Base-by-base conservation (phyloP, 2,113 vertebrate species). In the Coryphaenoides rupestris region DNA sequence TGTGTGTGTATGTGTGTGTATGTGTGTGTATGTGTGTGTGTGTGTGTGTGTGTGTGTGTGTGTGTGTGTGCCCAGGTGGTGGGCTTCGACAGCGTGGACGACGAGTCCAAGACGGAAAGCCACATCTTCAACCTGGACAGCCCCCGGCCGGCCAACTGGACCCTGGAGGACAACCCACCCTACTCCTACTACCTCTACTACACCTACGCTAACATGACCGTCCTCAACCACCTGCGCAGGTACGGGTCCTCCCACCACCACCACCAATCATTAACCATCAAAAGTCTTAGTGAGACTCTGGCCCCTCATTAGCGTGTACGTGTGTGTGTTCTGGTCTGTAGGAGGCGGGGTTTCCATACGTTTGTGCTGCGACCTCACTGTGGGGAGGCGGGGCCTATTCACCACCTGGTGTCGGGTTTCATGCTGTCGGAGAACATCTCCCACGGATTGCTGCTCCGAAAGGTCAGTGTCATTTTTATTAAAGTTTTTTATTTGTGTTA, bases 141-240 rank as follows among this genome's bases (percentile, higher is more conserved):
- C 74, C 95, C 95, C 0, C 87, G 93, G 57, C 97, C 96, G 0
- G 91, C 80, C 55, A 85, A 90, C n/a, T 99, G 97, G 96, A 90
- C 91, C 24, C 92, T 93, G 67, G n/a, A 95, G 62, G 90, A 94
- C 85, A 99, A 98, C 83, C 97, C 97, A 0, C 95, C 97, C 5
- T 99, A 99, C 28, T n/a, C 96, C 57, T 98, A 98, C 86, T 99
- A 99, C 87, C 90, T 99, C 74, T 99, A 98, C 80, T 98, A 98
- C 77, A 98, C 93, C 78, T 99, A 93, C 0, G 95, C n/a, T 85
- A 99, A 99, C 89, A 99, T 99, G 93, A 92, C 93, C 0, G 92
- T 93, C 13, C 90, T 99, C 68, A n/a, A 99, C 86, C 95, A 98
- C 82, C 90, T 99, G 59, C 93, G 96, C 68, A 91, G 95, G 96